Evolutionary conservation across 2,888 invertebrate genomes (phyloP).

Genomic region (Nomada fabriciana): DNA sequence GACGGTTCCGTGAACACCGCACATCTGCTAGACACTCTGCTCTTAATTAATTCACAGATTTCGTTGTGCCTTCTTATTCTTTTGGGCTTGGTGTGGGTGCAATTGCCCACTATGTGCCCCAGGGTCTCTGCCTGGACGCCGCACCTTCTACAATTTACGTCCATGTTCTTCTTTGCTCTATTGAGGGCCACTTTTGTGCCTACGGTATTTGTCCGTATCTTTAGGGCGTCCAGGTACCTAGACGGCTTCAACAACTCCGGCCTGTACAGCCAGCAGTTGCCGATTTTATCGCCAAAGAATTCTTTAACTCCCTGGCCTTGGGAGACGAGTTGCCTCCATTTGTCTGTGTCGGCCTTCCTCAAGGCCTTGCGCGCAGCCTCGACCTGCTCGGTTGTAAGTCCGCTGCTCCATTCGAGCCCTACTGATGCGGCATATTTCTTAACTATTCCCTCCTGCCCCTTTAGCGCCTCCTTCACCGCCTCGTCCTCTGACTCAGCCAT

Average conservation of each 20-base stretch:
- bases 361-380: no score
- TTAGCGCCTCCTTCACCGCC: accelerated
- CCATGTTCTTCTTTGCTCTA: neutral
- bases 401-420: no score
- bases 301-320: neutral
- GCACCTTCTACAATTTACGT: neutral
- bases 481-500: no score
- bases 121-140: neutral
- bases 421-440: no score
- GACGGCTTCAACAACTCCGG: conserved; percentile 8
- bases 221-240: neutral
- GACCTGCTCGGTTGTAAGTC: no score
- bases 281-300: neutral
- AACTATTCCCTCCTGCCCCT: no score
- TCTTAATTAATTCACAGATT: neutral
- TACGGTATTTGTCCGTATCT: conserved; percentile 1
- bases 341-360: no score
- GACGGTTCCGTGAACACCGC: neutral
- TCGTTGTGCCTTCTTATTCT: neutral
- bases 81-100: neutral
- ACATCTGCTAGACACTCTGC: no score
- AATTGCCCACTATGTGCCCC: neutral
- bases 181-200: neutral
- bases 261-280: neutral
- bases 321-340: neutral